These are phyloP conservation scores for Enteromius treurensis DNA, from an alignment of 2,797 vertebrate genomes.

Conservation along the genomic window DNA sequence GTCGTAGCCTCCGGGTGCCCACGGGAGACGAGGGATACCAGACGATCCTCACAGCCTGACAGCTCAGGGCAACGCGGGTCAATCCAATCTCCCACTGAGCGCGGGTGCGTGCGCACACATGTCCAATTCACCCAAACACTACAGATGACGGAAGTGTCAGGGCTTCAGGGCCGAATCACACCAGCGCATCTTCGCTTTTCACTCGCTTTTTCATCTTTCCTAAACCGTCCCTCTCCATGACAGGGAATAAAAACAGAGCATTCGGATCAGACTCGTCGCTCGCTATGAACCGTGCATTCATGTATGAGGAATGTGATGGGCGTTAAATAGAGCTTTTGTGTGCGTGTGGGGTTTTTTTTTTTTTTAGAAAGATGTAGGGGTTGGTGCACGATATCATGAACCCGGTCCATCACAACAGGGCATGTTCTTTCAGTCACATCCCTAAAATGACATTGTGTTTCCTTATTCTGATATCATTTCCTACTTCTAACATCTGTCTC, in stretches of 20 bases:
- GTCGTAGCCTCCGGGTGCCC: slow-evolving; percentile 42
- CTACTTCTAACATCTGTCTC: neutral
- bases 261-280: slow-evolving; percentile 30
- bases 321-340: neutral
- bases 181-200: slow-evolving; percentile 23
- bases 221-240: neutral
- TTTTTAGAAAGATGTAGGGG: neutral
- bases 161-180: slow-evolving; percentile 48
- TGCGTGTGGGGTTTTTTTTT: neutral
- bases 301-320: slow-evolving; percentile 10
- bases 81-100: slow-evolving; percentile 39
- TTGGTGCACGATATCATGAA: slow-evolving; percentile 23
- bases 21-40: slow-evolving; percentile 45
- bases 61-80: slow-evolving; percentile 40
- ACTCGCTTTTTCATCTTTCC: slow-evolving; percentile 16
- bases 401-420: neutral
- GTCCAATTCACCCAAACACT: slow-evolving; percentile 44
- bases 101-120: slow-evolving; percentile 2
- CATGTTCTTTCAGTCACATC: neutral
- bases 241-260: slow-evolving; percentile 24
- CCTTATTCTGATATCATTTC: slow-evolving; percentile 4
- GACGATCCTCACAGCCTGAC: slow-evolving; percentile 41
- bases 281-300: slow-evolving; percentile 1
- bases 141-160: slow-evolving; percentile 48
- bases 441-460: neutral